A percentile compares a stretch with the other conserved stretches of the same genome.
Evolutionary conservation across 2,888 invertebrate genomes (phyloP).

Genomic region (Dryocosmus kuriphilus): DNA sequence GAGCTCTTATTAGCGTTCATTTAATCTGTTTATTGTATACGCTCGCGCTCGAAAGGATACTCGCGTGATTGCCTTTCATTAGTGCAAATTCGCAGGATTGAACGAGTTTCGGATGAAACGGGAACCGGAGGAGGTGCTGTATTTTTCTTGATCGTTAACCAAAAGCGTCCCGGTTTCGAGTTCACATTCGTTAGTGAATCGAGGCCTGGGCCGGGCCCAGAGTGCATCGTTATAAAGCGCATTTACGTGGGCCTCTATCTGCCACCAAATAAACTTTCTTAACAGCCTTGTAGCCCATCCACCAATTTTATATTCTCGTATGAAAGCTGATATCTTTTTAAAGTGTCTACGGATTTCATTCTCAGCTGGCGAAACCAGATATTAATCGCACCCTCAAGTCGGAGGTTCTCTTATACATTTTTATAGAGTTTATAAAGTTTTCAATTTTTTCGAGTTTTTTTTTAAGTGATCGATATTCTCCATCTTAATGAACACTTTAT

Average conservation of each 20-base stretch:
- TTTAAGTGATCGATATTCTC: too few species aligned
- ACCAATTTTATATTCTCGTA: slow-evolving; percentile 14
- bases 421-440: not conserved
- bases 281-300: slow-evolving; percentile 23
- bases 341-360: slow-evolving; percentile 1
- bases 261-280: slow-evolving; percentile 30
- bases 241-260: slow-evolving; percentile 15
- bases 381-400: not conserved
- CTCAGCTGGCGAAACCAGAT: not conserved
- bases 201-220: not conserved
- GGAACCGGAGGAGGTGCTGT: slow-evolving; percentile 14
- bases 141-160: slow-evolving; percentile 33
- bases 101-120: slow-evolving; percentile 19
- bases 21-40: slow-evolving; percentile 17
- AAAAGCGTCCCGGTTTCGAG: slow-evolving; percentile 27
- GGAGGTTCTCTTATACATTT: not conserved
- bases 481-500: too few species aligned
- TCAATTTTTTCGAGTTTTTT: not conserved
- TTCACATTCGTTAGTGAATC: slow-evolving; percentile 28
- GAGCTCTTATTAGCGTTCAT: slow-evolving; percentile 24
- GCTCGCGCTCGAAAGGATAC: slow-evolving; percentile 7
- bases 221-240: slow-evolving; percentile 24
- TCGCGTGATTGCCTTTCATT: slow-evolving; percentile 38
- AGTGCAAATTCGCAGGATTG: slow-evolving; percentile 4
- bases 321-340: slow-evolving; percentile 24